phyloP scores from a whole-genome alignment of 2,888 invertebrate genomes.

The Machimus atricapillus region DNA sequence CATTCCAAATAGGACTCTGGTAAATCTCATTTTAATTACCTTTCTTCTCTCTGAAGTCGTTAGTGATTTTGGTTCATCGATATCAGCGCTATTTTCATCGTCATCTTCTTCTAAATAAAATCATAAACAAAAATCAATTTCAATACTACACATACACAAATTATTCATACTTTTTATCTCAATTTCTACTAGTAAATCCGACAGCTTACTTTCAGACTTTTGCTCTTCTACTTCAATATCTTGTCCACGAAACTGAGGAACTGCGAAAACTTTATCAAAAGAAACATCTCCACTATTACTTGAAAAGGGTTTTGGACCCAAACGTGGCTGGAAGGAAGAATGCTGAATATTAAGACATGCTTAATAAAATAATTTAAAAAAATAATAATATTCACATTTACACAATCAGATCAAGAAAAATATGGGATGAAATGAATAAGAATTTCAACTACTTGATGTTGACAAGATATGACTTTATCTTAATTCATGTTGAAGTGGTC shows the following conservation, averaged over 20 bases:
- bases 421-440: not conserved
- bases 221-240: conserved; percentile 62
- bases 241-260: conserved; percentile 74
- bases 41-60: conserved; percentile 82
- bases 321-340: conserved; percentile 70
- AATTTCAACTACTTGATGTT: not conserved
- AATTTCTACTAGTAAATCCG: conserved; percentile 61
- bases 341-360: conserved; percentile 45
- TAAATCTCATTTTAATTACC: conserved; percentile 57
- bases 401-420: not conserved
- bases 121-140: not conserved
- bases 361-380: not conserved
- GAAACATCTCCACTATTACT: conserved; percentile 79
- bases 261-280: conserved; percentile 83
- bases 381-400: not conserved
- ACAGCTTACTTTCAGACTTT: conserved; percentile 52
- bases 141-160: not conserved
- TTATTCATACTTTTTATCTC: conserved; percentile 65
- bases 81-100: conserved; percentile 54
- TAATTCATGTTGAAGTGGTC: not conserved
- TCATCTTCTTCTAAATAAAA: conserved; percentile 50
- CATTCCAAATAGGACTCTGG: not conserved
- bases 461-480: not conserved
- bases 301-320: conserved; percentile 87
- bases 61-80: conserved; percentile 76